A percentile compares a stretch with the other conserved stretches of the same genome.
Conservation (phyloP, 2,797 vertebrate genomes). For the Molossus molossus region DNA sequence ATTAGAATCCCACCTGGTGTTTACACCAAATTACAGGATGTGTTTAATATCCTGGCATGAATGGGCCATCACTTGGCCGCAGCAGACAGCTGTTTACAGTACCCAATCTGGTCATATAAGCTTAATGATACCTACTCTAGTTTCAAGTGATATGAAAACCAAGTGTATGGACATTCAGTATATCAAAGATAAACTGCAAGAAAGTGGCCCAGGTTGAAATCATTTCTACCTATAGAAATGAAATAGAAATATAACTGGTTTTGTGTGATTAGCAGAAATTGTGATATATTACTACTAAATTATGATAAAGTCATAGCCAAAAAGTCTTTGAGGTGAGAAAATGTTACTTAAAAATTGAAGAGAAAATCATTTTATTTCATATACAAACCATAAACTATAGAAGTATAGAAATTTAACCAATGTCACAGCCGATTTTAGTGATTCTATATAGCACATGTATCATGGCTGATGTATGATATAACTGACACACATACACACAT, state of each 20-base stretch:
- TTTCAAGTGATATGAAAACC: conserved; percentile 35
- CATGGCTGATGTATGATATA: background rate
- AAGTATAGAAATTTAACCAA: conserved; percentile 22
- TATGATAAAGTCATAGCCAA: background rate
- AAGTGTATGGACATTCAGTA: background rate
- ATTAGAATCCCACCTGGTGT: conserved; percentile 83
- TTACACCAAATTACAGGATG: conserved; percentile 79
- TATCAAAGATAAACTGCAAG: conserved; percentile 30
- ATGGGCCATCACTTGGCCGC: conserved; percentile 58
- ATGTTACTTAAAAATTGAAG: conserved; percentile 14
- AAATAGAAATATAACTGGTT: conserved; percentile 25
- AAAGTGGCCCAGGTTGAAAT: background rate
- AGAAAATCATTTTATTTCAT: conserved; percentile 44
- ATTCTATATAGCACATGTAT: conserved; percentile 6
- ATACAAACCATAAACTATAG: background rate
- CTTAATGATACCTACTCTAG: background rate
- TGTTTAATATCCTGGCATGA: conserved; percentile 81
- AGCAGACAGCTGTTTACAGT: conserved; percentile 64
- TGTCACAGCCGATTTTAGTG: background rate
- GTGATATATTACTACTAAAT: background rate
- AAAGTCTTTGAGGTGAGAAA: conserved; percentile 34
- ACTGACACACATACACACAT: background rate
- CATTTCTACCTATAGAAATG: background rate
- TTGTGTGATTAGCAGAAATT: conserved; percentile 46
- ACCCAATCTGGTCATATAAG: conserved; percentile 35